Base-by-base conservation (phyloP, 64 coral and sea anemone genomes). In the Hydrozoanthus tunicans region DNA sequence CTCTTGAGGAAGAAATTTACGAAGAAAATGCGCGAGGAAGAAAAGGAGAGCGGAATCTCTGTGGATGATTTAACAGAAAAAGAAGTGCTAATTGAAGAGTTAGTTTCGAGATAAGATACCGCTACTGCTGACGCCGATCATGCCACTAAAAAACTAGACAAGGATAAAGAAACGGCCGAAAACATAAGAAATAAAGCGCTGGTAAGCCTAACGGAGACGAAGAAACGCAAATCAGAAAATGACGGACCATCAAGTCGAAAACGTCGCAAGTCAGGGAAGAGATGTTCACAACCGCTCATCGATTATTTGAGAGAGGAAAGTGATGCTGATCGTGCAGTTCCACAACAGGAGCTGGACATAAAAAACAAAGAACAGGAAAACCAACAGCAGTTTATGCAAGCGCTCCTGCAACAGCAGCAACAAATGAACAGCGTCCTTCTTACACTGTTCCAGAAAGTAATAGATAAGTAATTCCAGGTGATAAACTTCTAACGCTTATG, bases 301-400 rank as follows among this genome's bases (percentile, higher is more conserved):
- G 81, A 92, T 51, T 85, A 85, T 78, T 77, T 92, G 67, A 53
- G 60, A 70, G 92, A 93, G 79, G 89, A 93, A 62, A 74, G 72
- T 62, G 89, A 89, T 3, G 84, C 81, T 24, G 85, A 93, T 51
- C 64, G 78, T n/a, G 85, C 77, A 83, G 26, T 82, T 59, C n/a
- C 56, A 69, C 66, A 85, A 73, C 68, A 82, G 73, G 79, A 77
- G 67, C 51, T 92, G 80, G 73, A 93, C 10, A 58, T 79, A 53
- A 86, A 86, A 58, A 77, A 77, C 65, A 92, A 92, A 60, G 91
- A 92, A 85, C 79, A 92, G 80, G 91, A 92, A 92, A 92, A 53
- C 56, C 80, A 92, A 73, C 79, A 85, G 23, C 70, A 92, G 58
- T 60, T 81, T 27, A 92, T 92, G 15, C 68, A 92, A 77, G 43